These are phyloP conservation scores for Kryphioiulus occultus DNA, from an alignment of 2,888 invertebrate genomes.

Conservation along the genomic window DNA sequence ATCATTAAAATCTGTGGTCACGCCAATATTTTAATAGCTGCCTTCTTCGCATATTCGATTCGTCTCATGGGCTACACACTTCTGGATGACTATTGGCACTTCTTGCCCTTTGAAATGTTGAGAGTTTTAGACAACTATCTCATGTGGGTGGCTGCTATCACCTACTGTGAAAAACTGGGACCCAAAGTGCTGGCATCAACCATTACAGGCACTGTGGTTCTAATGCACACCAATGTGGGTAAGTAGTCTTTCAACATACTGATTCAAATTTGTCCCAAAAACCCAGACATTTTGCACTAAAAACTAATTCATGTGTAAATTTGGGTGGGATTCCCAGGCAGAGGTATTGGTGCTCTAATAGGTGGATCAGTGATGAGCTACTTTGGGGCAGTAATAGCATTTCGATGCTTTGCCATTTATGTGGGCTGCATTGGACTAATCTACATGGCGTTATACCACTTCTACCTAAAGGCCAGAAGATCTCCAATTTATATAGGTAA, in stretches of 20 bases:
- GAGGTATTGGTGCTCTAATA: constrained; percentile 52
- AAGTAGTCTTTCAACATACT: background rate
- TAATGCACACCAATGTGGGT: constrained; percentile 53
- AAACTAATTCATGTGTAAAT: background rate
- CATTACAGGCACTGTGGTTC: constrained; percentile 49
- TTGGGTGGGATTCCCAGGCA: constrained; percentile 48
- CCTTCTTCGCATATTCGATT: constrained; percentile 79
- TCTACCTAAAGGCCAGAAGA: constrained; percentile 52
- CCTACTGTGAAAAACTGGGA: constrained; percentile 65
- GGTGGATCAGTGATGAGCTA: constrained; percentile 53
- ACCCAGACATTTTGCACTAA: background rate
- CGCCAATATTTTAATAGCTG: constrained; percentile 81
- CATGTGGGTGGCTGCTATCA: constrained; percentile 80
- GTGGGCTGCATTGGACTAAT: constrained; percentile 52
- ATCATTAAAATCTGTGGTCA: constrained; percentile 84
- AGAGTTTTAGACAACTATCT: constrained; percentile 79
- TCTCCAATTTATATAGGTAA: constrained; percentile 53
- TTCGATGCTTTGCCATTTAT: constrained; percentile 51
- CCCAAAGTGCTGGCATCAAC: constrained; percentile 52
- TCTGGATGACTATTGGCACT: constrained; percentile 64
- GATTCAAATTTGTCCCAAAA: too few relatives aligned
- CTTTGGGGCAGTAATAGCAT: constrained; percentile 52
- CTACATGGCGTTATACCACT: constrained; percentile 54
- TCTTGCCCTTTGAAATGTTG: constrained; percentile 74
- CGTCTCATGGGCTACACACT: constrained; percentile 47